Conservation (phyloP, 1,140 invertebrate genomes). For the Calycopis cecrops region DNA sequence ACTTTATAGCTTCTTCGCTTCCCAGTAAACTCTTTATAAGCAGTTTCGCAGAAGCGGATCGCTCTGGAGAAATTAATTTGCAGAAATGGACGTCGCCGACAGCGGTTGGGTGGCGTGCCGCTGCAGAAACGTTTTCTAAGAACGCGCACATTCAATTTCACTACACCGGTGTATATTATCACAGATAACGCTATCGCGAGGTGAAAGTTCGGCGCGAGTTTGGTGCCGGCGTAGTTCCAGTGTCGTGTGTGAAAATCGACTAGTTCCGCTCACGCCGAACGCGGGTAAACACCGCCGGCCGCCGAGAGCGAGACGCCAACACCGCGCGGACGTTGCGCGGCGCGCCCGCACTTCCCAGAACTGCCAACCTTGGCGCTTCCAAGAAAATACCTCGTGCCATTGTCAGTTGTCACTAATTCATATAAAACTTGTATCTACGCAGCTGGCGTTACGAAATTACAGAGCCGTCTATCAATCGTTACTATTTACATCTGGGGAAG, state of each 20-base stretch:
- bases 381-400: slow-evolving; percentile 63
- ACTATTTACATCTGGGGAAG: slow-evolving; percentile 33
- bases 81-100: slow-evolving; percentile 57
- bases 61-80: slow-evolving; percentile 71
- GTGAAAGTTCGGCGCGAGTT: slow-evolving; percentile 59
- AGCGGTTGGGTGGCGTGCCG: slow-evolving; percentile 47
- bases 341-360: slow-evolving; percentile 60
- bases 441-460: slow-evolving; percentile 30
- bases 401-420: slow-evolving; percentile 72
- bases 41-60: slow-evolving; percentile 68
- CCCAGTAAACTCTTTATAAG: slow-evolving; percentile 69
- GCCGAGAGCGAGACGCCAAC: slow-evolving; percentile 21
- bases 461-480: slow-evolving; percentile 34
- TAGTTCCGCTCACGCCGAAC: slow-evolving; percentile 27
- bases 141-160: slow-evolving; percentile 69
- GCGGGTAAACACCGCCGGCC: slow-evolving; percentile 19
- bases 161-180: slow-evolving; percentile 58
- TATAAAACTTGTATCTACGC: slow-evolving; percentile 43
- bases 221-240: slow-evolving; percentile 40
- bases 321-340: slow-evolving; percentile 27
- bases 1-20: slow-evolving; percentile 66
- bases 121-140: slow-evolving; percentile 61
- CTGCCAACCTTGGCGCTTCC: slow-evolving; percentile 63
- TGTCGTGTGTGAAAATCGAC: slow-evolving; percentile 49
- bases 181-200: slow-evolving; percentile 64